Conservation (phyloP, 1,140 invertebrate species). For the Orchesella cincta region DNA sequence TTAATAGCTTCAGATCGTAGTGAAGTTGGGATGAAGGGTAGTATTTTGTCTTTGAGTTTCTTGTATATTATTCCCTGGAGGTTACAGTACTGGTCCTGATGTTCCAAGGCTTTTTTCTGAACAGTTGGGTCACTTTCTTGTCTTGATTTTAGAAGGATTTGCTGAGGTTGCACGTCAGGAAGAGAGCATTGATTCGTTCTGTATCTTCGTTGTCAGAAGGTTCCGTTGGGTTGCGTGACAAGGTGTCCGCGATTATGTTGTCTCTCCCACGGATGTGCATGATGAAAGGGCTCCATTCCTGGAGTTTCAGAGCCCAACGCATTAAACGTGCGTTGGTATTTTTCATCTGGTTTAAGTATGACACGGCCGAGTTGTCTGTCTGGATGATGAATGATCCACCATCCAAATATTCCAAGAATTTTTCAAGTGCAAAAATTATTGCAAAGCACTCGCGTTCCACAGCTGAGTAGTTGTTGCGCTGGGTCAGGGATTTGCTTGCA, state of each 20-base stretch:
- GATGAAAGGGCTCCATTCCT: slow-evolving; percentile 34
- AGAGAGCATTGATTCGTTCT: neutral
- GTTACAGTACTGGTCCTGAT: too few relatives aligned
- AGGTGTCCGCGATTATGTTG: slow-evolving; percentile 34
- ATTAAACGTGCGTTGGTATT: slow-evolving; percentile 19
- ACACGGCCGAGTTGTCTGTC: slow-evolving; percentile 31
- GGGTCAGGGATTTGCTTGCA: slow-evolving; percentile 50
- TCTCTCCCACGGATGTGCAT: slow-evolving; percentile 34
- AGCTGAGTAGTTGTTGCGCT: slow-evolving; percentile 57
- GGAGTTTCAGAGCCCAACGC: slow-evolving; percentile 36
- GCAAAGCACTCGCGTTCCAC: slow-evolving; percentile 58
- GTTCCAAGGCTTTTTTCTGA: too few relatives aligned
- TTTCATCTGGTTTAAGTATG: slow-evolving; percentile 28
- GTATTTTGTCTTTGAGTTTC: too few relatives aligned
- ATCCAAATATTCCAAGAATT: slow-evolving; percentile 52
- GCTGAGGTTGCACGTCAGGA: neutral
- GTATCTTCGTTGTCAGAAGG: neutral
- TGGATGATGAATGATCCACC: slow-evolving; percentile 23
- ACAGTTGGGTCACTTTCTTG: too few relatives aligned
- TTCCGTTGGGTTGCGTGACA: slow-evolving; percentile 28
- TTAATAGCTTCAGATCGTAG: neutral
- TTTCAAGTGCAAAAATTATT: slow-evolving; percentile 57
- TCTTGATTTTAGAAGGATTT: too few relatives aligned
- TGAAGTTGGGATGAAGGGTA: neutral
- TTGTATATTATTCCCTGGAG: too few relatives aligned